Evolutionary conservation across 2,797 vertebrate species (phyloP), one percentile per base, ranked within the genome.

Genomic region (Hypotaenidia philippensis): DNA sequence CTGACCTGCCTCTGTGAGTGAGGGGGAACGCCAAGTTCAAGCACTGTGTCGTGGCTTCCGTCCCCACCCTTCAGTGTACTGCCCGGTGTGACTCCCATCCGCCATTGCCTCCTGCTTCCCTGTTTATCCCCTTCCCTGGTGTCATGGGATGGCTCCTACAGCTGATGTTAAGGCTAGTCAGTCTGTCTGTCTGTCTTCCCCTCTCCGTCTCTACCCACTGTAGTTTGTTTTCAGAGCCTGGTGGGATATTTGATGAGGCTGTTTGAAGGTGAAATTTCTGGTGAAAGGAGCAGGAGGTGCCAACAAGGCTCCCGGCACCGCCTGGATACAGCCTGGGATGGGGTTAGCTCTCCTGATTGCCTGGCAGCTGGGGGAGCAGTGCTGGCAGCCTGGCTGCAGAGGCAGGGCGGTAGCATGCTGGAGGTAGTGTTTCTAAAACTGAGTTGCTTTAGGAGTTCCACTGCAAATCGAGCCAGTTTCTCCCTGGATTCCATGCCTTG

Each of bases 1-100:
- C 99, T 68, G 99, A 99, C 98, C 99, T 99, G 98, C 99, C 99
- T 97, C 98, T 99, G 97, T 99, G 96, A 98, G 97, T 99, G 96
- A 98, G 96, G 94, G 86, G 61, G 45, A 55, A 49, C 2, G 26
- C 36, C 56, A 4, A 61, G 87, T 3, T 93, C 83, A 25, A 69
- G 71, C 85, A 13, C 90, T 8, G 47, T 27, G 55, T 47, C 38
- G 31, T 81, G 93, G 94, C 93, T 86, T 61, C 1, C 9, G 25
- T 32, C 21, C 53, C 68, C 32, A 83, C 59, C 92, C 85, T 74
- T 72, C 61, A 5, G 23, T 10, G 60, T 53, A 22, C 34, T 25
- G 74, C 91, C 91, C 56, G 6, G 11, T 1, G 65, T 50, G 80
- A 21, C 71, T 83, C 53, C 61, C 32, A 2, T 50, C 49, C 6